A percentile compares a stretch with the other conserved stretches of the same genome.
Evolutionary conservation across 2,113 vertebrate genomes (phyloP).

Genomic region (Campylomormyrus tamandua): DNA sequence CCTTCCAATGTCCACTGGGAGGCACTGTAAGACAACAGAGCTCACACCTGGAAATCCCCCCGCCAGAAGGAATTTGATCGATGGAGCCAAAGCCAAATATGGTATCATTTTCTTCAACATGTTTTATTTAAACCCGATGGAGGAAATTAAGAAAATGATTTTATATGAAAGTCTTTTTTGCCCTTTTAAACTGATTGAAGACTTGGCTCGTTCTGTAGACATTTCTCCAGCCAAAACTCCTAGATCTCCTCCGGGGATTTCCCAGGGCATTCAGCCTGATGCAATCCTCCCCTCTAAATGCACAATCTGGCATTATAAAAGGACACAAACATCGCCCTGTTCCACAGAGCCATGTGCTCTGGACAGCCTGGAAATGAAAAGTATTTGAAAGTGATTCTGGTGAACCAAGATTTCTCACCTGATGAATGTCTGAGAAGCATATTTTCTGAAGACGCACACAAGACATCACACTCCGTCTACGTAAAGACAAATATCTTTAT

Average conservation of each 20-base stretch:
- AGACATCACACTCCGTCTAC: not conserved
- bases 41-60: not conserved
- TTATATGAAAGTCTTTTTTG: not conserved
- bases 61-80: not conserved
- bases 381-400: not conserved
- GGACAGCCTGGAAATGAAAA: not conserved
- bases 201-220: not conserved
- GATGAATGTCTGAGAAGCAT: not conserved
- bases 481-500: slow-evolving; percentile 6
- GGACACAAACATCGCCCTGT: not conserved
- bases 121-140: not conserved
- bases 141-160: not conserved
- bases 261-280: not conserved
- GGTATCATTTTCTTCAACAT: not conserved
- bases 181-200: not conserved
- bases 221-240: not conserved
- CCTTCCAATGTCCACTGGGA: not conserved
- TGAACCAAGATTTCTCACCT: not conserved
- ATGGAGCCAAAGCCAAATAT: not conserved
- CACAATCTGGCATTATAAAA: not conserved
- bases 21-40: not conserved
- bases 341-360: not conserved
- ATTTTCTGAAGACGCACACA: not conserved
- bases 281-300: not conserved
- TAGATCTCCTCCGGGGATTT: not conserved